Evolutionary conservation across 2,797 vertebrate species (phyloP).

Genomic region (Lepidocolaptes lacrymiger): DNA sequence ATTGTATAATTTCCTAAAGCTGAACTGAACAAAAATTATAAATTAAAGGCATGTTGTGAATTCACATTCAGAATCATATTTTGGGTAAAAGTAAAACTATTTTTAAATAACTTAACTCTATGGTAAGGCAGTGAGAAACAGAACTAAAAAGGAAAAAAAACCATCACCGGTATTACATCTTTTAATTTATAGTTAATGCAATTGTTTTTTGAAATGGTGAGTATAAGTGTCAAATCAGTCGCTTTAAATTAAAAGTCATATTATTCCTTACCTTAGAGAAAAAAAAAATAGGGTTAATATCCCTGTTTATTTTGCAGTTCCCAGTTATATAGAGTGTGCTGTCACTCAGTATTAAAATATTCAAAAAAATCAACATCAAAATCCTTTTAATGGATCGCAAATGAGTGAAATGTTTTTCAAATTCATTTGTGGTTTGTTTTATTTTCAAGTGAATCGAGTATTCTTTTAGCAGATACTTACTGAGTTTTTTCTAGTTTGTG

Average conservation of each 20-base stretch:
- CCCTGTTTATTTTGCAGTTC: slow-evolving; percentile 57
- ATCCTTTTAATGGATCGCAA: not conserved
- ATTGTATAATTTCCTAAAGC: not conserved
- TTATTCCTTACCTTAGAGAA: slow-evolving; percentile 61
- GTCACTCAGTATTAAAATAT: not conserved
- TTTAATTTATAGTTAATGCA: not conserved
- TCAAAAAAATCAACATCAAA: not conserved
- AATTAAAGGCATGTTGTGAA: not conserved
- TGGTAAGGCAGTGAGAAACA: not conserved
- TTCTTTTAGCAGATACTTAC: not conserved
- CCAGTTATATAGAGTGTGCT: not conserved
- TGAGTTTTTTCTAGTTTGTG: not conserved
- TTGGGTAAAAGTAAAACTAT: not conserved
- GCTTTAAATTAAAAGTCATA: slow-evolving; percentile 37
- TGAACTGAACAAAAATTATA: not conserved
- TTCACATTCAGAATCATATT: not conserved
- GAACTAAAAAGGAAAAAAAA: not conserved
- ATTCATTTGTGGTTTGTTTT: rapidly evolving
- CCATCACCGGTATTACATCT: not conserved
- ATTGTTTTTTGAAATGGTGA: slow-evolving; percentile 21
- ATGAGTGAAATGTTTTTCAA: not conserved
- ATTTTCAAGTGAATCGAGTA: not conserved
- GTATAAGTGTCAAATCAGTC: slow-evolving; percentile 5
- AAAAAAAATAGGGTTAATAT: slow-evolving; percentile 56
- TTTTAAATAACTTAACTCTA: not conserved